Base-by-base conservation (phyloP, 2,113 vertebrate species). In the Lampris megalopsis region DNA sequence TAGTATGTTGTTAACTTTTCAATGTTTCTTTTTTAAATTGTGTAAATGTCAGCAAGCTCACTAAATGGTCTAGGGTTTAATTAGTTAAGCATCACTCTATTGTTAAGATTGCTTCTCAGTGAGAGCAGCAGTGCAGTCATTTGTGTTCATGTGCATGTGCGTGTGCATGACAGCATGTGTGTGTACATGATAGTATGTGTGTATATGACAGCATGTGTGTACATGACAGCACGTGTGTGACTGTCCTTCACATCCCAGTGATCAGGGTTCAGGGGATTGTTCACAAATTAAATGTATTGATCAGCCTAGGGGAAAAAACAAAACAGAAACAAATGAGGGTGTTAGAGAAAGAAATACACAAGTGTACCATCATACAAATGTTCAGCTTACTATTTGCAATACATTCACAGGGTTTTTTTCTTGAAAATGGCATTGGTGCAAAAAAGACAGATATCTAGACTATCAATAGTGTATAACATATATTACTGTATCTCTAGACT, bases 181-280 rank as follows among this genome's bases (percentile, higher is more conserved):
- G 47, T 36, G 40, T 60, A 64, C 62, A 50, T 7, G 36, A 24
- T 24, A 24, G 24, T 24, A 24, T 68, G 77, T 41, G 42, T 72
- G 62, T 63, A 71, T 24, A 10, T 68, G 75, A 38, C 38, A 53
- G 68, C 45, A 40, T 68, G 77, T 41, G 42, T 72, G 62, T 63
- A 71, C 36, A 10, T 68, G 75, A 38, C 38, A 53, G 68, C 45
- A 40, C 62, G 75, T 79, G 49, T 84, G 79, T 75, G 81, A 78
- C 75, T 85, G 87, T 83, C 88, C 92, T 93, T 93, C 91, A 93
- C 90, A 89, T n/a, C 63, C 90, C 85, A 91, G 1, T 89, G 87
- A 74, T 88, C 89, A 88, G 87, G 77, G 67, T 71, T 92, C 87
- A 90, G 77, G 65, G 61, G 65, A 73, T 69, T 6, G 48, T 92